A percentile compares a stretch with the other conserved stretches of the same genome.
Evolutionary conservation across 2,888 invertebrate genomes (phyloP).

Genomic region (Chrysolina americana): DNA sequence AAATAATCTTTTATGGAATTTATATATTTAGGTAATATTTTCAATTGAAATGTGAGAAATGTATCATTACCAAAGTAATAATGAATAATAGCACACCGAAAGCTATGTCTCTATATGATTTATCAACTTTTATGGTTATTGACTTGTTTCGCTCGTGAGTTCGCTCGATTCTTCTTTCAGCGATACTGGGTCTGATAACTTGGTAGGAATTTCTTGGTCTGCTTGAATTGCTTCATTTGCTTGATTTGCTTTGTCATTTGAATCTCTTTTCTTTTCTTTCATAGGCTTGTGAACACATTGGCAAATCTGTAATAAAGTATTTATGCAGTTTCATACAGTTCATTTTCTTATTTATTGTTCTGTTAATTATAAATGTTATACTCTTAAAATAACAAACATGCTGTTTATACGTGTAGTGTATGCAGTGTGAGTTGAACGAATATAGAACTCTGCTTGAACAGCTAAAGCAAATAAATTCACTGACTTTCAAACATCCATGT

Average conservation of each 20-base stretch:
- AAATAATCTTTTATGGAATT: no score
- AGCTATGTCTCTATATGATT: no score
- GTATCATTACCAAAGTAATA: no score
- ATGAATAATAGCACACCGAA: no score
- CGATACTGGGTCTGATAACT: not conserved
- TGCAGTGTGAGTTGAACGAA: no score
- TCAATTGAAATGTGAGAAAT: no score
- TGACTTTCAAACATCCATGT: no score
- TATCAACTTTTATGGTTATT: no score
- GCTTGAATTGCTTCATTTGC: not conserved
- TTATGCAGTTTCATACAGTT: not conserved
- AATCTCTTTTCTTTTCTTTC: not conserved
- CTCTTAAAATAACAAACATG: not conserved
- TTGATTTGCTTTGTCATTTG: not conserved
- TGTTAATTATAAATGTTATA: not conserved
- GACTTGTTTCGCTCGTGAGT: not conserved
- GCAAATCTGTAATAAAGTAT: not conserved
- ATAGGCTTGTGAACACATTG: not conserved
- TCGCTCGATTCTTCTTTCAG: not conserved
- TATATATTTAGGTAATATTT: no score
- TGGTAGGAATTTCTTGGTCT: conserved; percentile 7
- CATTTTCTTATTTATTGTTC: not conserved
- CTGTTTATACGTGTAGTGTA: no score
- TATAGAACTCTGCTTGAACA: no score
- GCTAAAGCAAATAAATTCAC: no score